Evolutionary conservation across 1,140 invertebrate genomes (phyloP), one percentile per base, ranked within the genome.

Genomic region (Papilio aristodemus): DNA sequence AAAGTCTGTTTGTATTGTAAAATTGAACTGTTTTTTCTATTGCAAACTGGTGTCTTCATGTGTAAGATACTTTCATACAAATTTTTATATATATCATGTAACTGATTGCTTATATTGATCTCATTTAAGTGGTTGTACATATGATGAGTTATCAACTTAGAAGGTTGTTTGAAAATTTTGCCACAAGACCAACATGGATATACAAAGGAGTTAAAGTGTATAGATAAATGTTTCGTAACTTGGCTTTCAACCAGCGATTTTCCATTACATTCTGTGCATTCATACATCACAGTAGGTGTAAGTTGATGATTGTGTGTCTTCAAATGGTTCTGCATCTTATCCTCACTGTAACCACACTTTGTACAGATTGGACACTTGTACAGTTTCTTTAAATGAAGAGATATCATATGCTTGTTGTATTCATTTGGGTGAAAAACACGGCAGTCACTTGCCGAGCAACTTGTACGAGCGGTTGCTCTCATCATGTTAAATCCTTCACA

Each of bases 401-500:
- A 66, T 67, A 75, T 85, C 74, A 93, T 87, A 79, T 93, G 93
- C 0, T 84, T 66, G 27, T 76, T 80, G 68, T 79, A 91, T 32
- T 91, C 89, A 67, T 77, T 86, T n/a, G 84, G 81, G 75, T 92
- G 85, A 50, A 92, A 79, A 70, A 87, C 75, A 6, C 75, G 71
- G 78, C 92, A 93, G 19, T 83, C 75, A 37, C 76, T 70, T 14
- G 83, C 72, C 8, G 82, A 79, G 74, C 93, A 93, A 67, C 84
- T 84, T 38, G 84, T 25, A 74, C 87, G 78, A 75, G 84, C 74
- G 80, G 91, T 81, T 72, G 84, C 86, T 86, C 92, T 74, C 83
- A 87, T 90, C 88, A 85, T 89, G 83, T 91, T 86, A 81, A 93
- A 90, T 25, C 90, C 86, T 68, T 92, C 86, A 73, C 92, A 91